Percentiles rank a stretch among this genome's conserved stretches.
phyloP scores from a whole-genome alignment of 2,797 vertebrate genomes.

The Lagorchestes hirsutus region DNA sequence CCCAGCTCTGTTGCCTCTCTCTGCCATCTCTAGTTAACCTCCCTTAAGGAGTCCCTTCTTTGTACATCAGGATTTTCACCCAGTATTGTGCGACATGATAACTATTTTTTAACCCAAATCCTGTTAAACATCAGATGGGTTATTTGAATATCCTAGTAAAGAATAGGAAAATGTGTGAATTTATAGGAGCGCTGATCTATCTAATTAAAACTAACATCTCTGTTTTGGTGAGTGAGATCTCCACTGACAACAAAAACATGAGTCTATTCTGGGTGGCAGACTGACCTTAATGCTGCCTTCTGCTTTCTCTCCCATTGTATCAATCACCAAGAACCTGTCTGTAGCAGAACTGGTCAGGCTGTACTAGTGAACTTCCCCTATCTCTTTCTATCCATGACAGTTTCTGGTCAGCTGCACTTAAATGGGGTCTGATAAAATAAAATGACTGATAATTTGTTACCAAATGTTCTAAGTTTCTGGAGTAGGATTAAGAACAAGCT shows the following conservation, averaged over 20 bases:
- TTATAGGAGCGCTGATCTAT: not conserved
- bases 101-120: not conserved
- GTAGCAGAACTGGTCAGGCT: conserved; percentile 46
- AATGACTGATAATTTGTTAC: conserved; percentile 69
- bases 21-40: not conserved
- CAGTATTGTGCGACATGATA: not conserved
- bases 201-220: conserved; percentile 2
- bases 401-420: conserved; percentile 71
- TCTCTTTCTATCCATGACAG: conserved; percentile 61
- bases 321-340: conserved; percentile 33
- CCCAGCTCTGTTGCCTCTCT: not conserved
- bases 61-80: not conserved
- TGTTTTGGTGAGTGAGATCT: conserved; percentile 4
- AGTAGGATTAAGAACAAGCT: conserved; percentile 69
- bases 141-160: not conserved
- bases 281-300: conserved; percentile 41
- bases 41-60: not conserved
- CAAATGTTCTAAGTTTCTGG: conserved; percentile 64
- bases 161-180: not conserved
- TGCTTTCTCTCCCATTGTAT: conserved; percentile 40
- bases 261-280: conserved; percentile 1
- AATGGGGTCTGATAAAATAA: conserved; percentile 72
- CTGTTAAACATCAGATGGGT: not conserved
- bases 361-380: conserved; percentile 60
- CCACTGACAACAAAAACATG: not conserved